phyloP scores from a whole-genome alignment of 2,113 vertebrate genomes.

The Phrynocephalus versicolor region DNA sequence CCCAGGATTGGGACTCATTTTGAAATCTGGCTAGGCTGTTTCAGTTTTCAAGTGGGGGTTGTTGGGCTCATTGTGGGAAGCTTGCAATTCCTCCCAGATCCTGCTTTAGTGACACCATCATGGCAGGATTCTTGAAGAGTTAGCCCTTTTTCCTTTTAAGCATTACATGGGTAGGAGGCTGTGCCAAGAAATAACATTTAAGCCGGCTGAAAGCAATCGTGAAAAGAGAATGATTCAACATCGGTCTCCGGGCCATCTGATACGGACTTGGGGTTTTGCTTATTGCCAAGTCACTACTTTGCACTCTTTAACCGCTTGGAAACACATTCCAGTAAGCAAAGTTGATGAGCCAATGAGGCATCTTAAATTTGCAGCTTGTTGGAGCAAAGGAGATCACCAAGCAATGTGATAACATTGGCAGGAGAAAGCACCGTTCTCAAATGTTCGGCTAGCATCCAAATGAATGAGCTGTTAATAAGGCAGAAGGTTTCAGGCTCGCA shows the following conservation, averaged over 20 bases:
- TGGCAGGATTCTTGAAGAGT: neutral
- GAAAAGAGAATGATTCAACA: slow-evolving; percentile 2
- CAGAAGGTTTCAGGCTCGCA: slow-evolving; percentile 17
- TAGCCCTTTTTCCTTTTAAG: neutral
- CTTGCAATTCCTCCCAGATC: neutral
- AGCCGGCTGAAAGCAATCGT: slow-evolving; percentile 1
- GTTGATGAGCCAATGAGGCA: neutral
- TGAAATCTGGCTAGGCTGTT: neutral
- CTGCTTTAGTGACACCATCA: neutral
- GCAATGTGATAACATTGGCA: neutral
- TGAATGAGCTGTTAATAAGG: slow-evolving; percentile 30
- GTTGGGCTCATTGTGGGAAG: neutral
- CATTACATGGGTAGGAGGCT: neutral
- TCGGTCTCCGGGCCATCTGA: slow-evolving; percentile 18
- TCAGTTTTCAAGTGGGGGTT: neutral
- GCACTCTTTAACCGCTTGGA: slow-evolving; percentile 7
- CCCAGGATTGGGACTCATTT: neutral
- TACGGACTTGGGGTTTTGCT: slow-evolving; percentile 8
- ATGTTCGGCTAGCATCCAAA: neutral
- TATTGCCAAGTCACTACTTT: neutral
- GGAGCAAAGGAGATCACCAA: neutral
- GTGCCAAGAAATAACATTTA: slow-evolving; percentile 13
- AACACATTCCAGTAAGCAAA: neutral
- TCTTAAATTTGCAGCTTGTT: neutral
- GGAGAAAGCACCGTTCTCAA: neutral